Percentiles rank a stretch among this genome's conserved stretches.
Conservation (phyloP, 1,140 invertebrate genomes). For the Bathynomus jamesi region DNA sequence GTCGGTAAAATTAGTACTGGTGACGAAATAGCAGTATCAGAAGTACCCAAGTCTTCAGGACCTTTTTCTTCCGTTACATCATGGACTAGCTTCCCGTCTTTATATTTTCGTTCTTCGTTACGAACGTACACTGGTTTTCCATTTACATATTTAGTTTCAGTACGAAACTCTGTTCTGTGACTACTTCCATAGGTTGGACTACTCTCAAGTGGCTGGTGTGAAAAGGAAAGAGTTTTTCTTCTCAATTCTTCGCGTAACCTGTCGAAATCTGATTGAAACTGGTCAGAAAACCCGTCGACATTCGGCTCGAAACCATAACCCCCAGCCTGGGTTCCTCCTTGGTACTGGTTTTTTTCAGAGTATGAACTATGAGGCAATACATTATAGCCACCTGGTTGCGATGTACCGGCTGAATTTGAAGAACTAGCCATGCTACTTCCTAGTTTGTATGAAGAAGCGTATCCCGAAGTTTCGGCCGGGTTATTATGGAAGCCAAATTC, state of each 20-base stretch:
- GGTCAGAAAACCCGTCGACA: background rate
- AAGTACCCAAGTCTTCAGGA: background rate
- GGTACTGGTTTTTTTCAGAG: background rate
- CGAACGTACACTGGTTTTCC: slow-evolving; percentile 27
- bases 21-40: background rate
- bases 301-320: background rate
- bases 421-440: background rate
- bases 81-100: slow-evolving; percentile 29
- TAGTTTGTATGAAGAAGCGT: background rate
- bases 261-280: background rate
- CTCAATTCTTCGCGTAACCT: slow-evolving; percentile 13
- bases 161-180: slow-evolving; percentile 13
- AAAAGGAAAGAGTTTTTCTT: background rate
- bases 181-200: slow-evolving; percentile 7
- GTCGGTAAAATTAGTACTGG: background rate
- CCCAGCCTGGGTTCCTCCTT: background rate
- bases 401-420: background rate
- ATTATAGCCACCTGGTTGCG: background rate
- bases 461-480: background rate
- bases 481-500: slow-evolving; percentile 3
- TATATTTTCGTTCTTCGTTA: slow-evolving; percentile 24
- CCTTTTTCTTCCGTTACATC: slow-evolving; percentile 24
- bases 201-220: background rate
- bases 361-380: background rate
- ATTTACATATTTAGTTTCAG: slow-evolving; percentile 24